These are phyloP conservation scores for Aspiorhynchus laticeps DNA, from an alignment of 2,113 vertebrate genomes.

Conservation along the genomic window DNA sequence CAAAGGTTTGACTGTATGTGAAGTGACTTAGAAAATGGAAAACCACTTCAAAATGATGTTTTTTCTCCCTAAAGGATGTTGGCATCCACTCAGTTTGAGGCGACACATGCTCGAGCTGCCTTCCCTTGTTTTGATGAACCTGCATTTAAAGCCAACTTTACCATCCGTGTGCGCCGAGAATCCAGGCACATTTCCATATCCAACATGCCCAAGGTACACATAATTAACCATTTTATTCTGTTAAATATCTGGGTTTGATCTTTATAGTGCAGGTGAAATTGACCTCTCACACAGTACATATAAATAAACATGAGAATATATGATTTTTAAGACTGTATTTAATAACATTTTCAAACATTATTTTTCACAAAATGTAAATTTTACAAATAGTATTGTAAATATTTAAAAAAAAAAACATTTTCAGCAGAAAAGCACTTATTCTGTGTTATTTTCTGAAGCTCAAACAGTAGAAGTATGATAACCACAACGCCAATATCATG, in stretches of 20 bases:
- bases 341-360: too few species aligned
- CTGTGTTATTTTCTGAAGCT: background rate
- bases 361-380: background rate
- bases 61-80: constrained; percentile 71
- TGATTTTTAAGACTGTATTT: background rate
- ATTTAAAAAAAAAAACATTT: background rate
- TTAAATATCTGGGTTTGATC: background rate
- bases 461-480: background rate
- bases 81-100: constrained; percentile 89
- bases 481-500: too few species aligned
- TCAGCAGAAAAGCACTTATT: background rate
- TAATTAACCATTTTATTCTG: background rate
- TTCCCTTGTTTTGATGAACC: constrained; percentile 94
- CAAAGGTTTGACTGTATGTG: background rate
- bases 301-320: background rate
- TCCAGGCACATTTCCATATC: constrained; percentile 81
- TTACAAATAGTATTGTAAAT: background rate
- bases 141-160: constrained; percentile 89
- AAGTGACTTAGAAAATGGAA: background rate
- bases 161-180: constrained; percentile 80
- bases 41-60: background rate
- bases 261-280: background rate
- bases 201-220: constrained; percentile 83
- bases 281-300: background rate
- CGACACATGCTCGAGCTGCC: constrained; percentile 84